Conservation (phyloP, 2,888 invertebrate genomes). For the Bombyx huttoni region DNA sequence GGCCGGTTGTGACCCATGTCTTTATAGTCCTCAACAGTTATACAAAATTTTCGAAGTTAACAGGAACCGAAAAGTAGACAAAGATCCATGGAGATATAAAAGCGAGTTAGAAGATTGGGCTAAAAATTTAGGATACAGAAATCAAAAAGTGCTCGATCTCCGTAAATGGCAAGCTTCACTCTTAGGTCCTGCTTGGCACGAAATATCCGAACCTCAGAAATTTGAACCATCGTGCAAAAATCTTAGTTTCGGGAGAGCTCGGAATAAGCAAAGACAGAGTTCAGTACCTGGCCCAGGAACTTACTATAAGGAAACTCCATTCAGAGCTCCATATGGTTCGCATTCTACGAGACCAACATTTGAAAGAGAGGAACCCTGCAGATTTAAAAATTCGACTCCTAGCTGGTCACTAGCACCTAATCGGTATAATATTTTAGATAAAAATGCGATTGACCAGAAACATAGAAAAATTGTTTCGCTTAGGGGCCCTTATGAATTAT, state of each 20-base stretch:
- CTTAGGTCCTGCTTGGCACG: constrained; percentile 50
- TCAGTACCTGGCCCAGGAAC: constrained; percentile 43
- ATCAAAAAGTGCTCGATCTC: constrained; percentile 34
- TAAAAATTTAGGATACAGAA: constrained; percentile 51
- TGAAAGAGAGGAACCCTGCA: constrained; percentile 44
- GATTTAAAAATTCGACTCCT: constrained; percentile 34
- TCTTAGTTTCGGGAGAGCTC: constrained; percentile 43
- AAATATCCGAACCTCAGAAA: constrained; percentile 15
- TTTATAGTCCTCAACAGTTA: constrained; percentile 34
- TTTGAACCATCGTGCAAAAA: constrained; percentile 39
- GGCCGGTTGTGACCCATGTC: constrained; percentile 40
- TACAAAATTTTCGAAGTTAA: constrained; percentile 30
- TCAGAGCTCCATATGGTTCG: constrained; percentile 39
- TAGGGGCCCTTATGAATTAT: constrained; percentile 54
- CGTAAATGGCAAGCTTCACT: constrained; percentile 32
- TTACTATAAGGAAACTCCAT: constrained; percentile 37
- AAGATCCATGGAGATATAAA: constrained; percentile 52
- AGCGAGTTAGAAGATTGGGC: constrained; percentile 53
- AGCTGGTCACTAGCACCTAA: constrained; percentile 50
- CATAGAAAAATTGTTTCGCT: constrained; percentile 44
- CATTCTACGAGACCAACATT: constrained; percentile 42
- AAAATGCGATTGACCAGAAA: constrained; percentile 40
- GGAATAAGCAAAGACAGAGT: constrained; percentile 19
- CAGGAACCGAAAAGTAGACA: constrained; percentile 19
- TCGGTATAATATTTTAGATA: constrained; percentile 47